Base-by-base conservation (phyloP, 2,888 invertebrate genomes). In the Iselma pallidipennis region DNA sequence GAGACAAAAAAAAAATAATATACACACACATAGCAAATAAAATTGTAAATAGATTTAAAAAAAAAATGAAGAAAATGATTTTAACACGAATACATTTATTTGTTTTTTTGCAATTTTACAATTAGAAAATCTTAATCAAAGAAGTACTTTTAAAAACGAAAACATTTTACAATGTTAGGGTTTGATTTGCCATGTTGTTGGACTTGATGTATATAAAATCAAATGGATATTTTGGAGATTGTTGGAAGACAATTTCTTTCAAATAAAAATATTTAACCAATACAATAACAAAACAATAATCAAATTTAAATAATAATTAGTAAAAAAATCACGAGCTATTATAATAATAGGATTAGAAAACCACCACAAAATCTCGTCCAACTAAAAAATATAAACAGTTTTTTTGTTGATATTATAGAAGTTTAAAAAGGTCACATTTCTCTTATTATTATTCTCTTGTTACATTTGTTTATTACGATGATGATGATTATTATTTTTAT, bases 1-100 rank as follows among this genome's bases (percentile, higher is more conserved):
- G 59, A 59, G n/a, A n/a, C n/a, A n/a, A n/a, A 55, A 71, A 73
- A 59, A 62, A 69, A 66, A 64, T 28, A 48, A 49, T 37, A 48
- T 25, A 55, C 1, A 28, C 10, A 49, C 31, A 21, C 21, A 57
- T 23, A 48, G 52, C 51, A 29, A 52, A 57, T 57, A 49, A 52
- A 57, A 51, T 51, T 49, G 52, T 57, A 57, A 52, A 51, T 52
- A 51, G 51, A 57, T 48, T 48, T 23, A 51, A 50, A 23, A 45
- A 45, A 2, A 7, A 28, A 6, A 6, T 6, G 26, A 53, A 57
- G 49, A 48, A 42, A 56, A 59, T 60, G 45, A 23, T 5, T 21
- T 45, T 25, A 63, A 59, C 54, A 54, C 50, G 42, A 60, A 61
- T 37, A 64, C 60, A 60, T 61, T 64, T 61, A 64, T 64, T 59